These are phyloP conservation scores for Tupaia tana DNA, from an alignment of 2,113 vertebrate species.

Conservation along the genomic window DNA sequence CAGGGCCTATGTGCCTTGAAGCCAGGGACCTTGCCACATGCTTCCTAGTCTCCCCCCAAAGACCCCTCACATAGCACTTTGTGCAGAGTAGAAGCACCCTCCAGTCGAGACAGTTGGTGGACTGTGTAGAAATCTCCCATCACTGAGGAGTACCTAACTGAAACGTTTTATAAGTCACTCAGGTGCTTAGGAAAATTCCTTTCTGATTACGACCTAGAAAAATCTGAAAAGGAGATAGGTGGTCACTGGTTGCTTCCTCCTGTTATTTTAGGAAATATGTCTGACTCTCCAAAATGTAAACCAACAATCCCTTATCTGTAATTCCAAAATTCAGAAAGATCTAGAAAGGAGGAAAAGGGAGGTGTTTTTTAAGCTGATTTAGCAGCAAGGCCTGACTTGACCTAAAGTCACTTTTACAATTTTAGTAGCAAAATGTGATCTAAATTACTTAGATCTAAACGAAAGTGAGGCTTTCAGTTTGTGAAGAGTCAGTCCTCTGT, in stretches of 20 bases:
- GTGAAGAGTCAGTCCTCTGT: background rate
- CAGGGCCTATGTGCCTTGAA: background rate
- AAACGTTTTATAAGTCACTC: background rate
- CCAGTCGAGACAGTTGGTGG: background rate
- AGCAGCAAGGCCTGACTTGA: background rate
- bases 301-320: background rate
- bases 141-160: background rate
- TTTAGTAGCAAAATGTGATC: slow-evolving; percentile 33
- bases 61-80: background rate
- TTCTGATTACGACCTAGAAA: background rate
- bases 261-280: background rate
- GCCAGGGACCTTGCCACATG: background rate
- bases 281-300: background rate
- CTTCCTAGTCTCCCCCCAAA: background rate
- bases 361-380: background rate
- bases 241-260: background rate
- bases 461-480: background rate
- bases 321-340: background rate
- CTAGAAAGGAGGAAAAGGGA: background rate
- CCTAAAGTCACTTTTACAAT: background rate
- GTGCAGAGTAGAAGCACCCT: background rate
- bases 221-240: background rate
- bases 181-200: background rate
- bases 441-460: background rate
- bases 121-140: background rate